phyloP scores from a whole-genome alignment of 30 jellyfish, hydroid and myxozoan genomes.

The Hydractinia symbiolongicarpus region DNA sequence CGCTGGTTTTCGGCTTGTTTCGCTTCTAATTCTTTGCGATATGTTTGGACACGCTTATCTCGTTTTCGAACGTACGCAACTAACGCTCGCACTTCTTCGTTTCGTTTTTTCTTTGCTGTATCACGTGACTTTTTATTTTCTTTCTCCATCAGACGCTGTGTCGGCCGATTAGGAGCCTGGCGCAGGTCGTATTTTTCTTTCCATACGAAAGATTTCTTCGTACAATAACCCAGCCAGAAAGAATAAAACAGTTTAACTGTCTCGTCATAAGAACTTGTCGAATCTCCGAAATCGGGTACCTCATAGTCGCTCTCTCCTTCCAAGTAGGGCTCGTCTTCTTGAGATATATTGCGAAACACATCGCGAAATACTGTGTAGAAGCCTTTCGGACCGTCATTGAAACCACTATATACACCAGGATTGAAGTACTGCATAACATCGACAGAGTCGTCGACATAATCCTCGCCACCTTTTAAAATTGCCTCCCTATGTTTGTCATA shows the following conservation, averaged over 20 bases:
- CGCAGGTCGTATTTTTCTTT: conserved; percentile 71
- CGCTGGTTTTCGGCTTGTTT: conserved; percentile 44
- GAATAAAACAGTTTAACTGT: conserved; percentile 68
- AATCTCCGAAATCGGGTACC: conserved; percentile 75
- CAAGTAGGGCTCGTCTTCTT: conserved; percentile 82
- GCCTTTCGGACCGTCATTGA: conserved; percentile 66
- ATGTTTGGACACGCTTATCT: conserved; percentile 71
- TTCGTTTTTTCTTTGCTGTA: conserved; percentile 63
- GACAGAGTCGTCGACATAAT: conserved; percentile 45
- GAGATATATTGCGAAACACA: conserved; percentile 49
- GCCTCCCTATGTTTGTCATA: conserved; percentile 93
- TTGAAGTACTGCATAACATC: conserved; percentile 69
- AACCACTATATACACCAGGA: conserved; percentile 70
- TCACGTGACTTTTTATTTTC: conserved; percentile 82
- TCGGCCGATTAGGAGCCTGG: conserved; percentile 97
- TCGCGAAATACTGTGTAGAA: conserved; percentile 69
- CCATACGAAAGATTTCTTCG: conserved; percentile 80
- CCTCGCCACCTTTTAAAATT: conserved; percentile 69
- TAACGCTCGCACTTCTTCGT: conserved; percentile 90
- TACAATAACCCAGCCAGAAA: conserved; percentile 81
- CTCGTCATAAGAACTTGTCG: conserved; percentile 53
- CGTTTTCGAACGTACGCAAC: conserved; percentile 83
- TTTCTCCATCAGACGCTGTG: conserved; percentile 87
- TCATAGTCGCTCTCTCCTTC: conserved; percentile 61
- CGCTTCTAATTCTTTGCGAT: conserved; percentile 52